Conservation (phyloP, 2,888 invertebrate species). For the Eilema sororculum region DNA sequence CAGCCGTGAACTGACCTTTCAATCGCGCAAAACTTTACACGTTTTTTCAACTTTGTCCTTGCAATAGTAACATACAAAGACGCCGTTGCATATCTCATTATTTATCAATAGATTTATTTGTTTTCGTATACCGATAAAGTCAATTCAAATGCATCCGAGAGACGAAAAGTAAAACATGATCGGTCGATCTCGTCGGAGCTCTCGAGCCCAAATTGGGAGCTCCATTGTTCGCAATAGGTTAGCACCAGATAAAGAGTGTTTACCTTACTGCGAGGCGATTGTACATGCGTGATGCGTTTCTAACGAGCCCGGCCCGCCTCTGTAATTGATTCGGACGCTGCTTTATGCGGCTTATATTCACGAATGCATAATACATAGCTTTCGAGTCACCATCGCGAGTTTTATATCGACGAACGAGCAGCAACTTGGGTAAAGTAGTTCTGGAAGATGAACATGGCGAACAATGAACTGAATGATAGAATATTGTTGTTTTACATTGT, state of each 20-base stretch:
- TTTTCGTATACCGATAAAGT: constrained; percentile 43
- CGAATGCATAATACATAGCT: constrained; percentile 85
- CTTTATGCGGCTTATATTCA: constrained; percentile 85
- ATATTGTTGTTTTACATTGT: constrained; percentile 3
- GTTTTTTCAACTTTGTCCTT: constrained; percentile 57
- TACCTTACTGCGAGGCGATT: constrained; percentile 78
- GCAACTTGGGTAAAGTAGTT: constrained; percentile 54
- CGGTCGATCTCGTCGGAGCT: constrained; percentile 64
- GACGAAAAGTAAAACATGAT: constrained; percentile 60
- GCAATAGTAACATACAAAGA: constrained; percentile 34
- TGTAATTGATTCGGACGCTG: constrained; percentile 84
- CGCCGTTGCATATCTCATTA: constrained; percentile 30
- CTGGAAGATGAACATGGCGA: constrained; percentile 60
- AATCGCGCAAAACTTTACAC: constrained; percentile 54
- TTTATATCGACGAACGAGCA: constrained; percentile 64
- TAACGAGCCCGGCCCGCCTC: constrained; percentile 81
- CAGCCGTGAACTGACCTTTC: constrained; percentile 77
- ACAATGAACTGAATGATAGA: constrained; percentile 63
- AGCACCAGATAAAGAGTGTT: constrained; percentile 83
- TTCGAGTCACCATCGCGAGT: constrained; percentile 64
- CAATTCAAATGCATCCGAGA: constrained; percentile 39
- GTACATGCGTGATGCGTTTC: constrained; percentile 87
- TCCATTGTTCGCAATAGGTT: constrained; percentile 81
- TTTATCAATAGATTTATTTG: constrained; percentile 46
- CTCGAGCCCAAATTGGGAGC: constrained; percentile 78